phyloP scores from a whole-genome alignment of 2,797 vertebrate genomes.

The Thaleichthys pacificus region DNA sequence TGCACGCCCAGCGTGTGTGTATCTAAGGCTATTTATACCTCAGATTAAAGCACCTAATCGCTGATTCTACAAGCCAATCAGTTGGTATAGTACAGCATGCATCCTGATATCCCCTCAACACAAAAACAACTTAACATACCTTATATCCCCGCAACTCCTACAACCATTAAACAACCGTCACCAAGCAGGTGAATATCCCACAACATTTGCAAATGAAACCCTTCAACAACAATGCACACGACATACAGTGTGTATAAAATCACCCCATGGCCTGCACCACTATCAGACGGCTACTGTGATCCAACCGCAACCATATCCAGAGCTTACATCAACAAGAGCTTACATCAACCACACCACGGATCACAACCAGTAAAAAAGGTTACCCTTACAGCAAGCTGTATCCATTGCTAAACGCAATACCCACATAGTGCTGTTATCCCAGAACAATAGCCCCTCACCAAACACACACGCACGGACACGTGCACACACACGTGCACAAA shows the following conservation, averaged over 20 bases:
- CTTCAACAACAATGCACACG: not conserved
- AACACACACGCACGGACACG: constrained; percentile 1
- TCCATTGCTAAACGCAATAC: constrained; percentile 36
- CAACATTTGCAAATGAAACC: not conserved
- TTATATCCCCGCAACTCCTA: not conserved
- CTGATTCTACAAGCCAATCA: constrained; percentile 41
- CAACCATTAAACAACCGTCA: not conserved
- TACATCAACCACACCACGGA: too few species aligned
- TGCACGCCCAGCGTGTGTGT: not conserved
- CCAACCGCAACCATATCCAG: too few species aligned
- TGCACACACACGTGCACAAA: not conserved
- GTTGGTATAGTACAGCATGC: constrained; percentile 23
- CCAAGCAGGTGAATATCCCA: not conserved
- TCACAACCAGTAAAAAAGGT: too few species aligned
- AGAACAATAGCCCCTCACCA: constrained; percentile 67
- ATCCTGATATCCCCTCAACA: constrained; percentile 25
- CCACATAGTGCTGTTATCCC: constrained; percentile 44
- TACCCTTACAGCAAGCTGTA: too few species aligned
- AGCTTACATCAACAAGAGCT: too few species aligned
- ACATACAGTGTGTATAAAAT: too few species aligned
- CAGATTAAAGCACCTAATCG: constrained; percentile 59
- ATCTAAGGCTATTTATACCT: constrained; percentile 49
- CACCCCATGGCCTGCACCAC: constrained; percentile 1
- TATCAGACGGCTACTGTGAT: too few species aligned
- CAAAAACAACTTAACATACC: not conserved